Evolutionary conservation across 1,140 invertebrate species (phyloP).

Genomic region (Bombus waltoni): DNA sequence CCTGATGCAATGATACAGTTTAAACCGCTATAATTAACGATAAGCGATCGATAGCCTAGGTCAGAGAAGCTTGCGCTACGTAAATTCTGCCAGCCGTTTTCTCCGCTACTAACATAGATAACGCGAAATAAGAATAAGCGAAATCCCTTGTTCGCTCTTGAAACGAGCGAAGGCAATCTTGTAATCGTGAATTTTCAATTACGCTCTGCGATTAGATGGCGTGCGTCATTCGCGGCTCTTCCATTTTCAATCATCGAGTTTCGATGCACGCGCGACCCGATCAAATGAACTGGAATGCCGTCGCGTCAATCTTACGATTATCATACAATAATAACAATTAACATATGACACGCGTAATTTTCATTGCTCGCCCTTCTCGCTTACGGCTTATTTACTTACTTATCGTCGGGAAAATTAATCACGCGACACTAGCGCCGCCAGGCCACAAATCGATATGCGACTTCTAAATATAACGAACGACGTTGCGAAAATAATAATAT

Average conservation of each 20-base stretch:
- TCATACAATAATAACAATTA: not conserved
- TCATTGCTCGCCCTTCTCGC: too few relatives aligned
- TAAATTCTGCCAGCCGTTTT: not conserved
- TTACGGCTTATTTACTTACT: not conserved
- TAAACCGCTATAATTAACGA: not conserved
- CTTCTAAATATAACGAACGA: slow-evolving; percentile 10
- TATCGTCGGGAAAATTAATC: slow-evolving; percentile 6
- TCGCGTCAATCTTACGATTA: not conserved
- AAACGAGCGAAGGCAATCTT: too few relatives aligned
- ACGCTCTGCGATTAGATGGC: too few relatives aligned
- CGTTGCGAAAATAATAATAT: slow-evolving; percentile 1
- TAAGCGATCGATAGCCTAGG: not conserved
- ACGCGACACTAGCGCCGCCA: not conserved
- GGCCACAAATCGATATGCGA: not conserved
- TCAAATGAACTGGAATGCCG: too few relatives aligned
- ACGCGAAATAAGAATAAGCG: not conserved
- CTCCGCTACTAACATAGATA: not conserved
- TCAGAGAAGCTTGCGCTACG: not conserved
- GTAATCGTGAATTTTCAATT: too few relatives aligned
- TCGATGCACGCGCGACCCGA: too few relatives aligned
- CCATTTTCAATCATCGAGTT: too few relatives aligned
- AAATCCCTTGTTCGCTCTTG: too few relatives aligned
- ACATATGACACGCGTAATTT: not conserved
- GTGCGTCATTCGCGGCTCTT: too few relatives aligned
- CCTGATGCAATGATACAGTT: too few relatives aligned